Percentiles rank a stretch among this genome's conserved stretches.
phyloP scores from a whole-genome alignment of 2,113 vertebrate genomes.

The Dermatemys mawii region DNA sequence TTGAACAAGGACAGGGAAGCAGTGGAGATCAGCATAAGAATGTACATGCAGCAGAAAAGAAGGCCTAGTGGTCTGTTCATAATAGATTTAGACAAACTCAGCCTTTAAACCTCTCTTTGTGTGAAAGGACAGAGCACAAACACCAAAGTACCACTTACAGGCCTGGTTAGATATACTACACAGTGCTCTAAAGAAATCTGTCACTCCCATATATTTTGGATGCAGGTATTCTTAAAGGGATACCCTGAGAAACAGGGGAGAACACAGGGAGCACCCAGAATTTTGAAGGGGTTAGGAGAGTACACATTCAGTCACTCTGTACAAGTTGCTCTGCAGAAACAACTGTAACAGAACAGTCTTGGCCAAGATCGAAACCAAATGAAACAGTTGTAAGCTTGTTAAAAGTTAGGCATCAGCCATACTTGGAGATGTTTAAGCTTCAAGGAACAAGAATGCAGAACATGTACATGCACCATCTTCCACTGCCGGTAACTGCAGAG shows the following conservation, averaged over 20 bases:
- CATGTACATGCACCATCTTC: background rate
- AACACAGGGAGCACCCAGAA: background rate
- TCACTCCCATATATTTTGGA: background rate
- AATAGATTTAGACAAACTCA: background rate
- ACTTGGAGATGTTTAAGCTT: slow-evolving; percentile 13
- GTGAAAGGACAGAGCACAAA: background rate
- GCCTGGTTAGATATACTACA: background rate
- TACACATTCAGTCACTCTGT: background rate
- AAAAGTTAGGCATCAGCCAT: background rate
- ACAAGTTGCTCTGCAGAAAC: background rate
- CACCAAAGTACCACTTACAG: background rate
- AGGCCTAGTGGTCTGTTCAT: background rate
- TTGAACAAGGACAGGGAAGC: accelerated
- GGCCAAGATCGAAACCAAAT: background rate
- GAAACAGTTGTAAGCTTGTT: background rate
- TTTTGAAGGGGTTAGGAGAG: slow-evolving; percentile 9
- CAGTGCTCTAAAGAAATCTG: background rate
- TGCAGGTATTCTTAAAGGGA: background rate
- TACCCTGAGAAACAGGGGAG: background rate
- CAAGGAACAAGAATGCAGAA: slow-evolving; percentile 7
- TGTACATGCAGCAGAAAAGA: background rate
- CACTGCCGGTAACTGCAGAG: background rate
- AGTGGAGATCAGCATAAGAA: background rate
- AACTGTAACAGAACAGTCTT: background rate
- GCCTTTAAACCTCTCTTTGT: background rate